Percentiles rank a stretch among this genome's conserved stretches.
phyloP scores from a whole-genome alignment of 2,888 invertebrate species.

The Strigamia maritima region DNA sequence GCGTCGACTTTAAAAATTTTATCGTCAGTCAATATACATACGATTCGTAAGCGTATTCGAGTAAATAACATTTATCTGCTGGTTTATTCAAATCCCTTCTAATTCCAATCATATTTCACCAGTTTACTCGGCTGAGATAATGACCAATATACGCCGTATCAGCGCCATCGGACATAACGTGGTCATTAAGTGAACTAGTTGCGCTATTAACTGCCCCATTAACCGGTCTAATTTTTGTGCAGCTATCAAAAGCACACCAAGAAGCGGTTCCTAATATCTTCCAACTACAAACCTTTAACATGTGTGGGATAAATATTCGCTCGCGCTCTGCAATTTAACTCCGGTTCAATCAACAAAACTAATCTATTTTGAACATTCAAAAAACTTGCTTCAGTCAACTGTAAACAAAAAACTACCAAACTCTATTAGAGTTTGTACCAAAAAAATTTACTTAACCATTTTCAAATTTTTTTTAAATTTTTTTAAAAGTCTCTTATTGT shows the following conservation, averaged over 20 bases:
- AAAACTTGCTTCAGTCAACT: neutral
- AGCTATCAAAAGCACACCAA: constrained; percentile 6
- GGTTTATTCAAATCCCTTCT: neutral
- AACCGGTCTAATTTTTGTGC: constrained; percentile 23
- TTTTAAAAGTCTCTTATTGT: too few species aligned
- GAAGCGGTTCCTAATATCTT: neutral
- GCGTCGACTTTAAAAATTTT: neutral
- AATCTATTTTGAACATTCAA: neutral
- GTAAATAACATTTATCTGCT: neutral
- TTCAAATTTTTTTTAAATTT: too few species aligned
- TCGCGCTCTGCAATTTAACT: neutral
- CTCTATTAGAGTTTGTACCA: too few species aligned
- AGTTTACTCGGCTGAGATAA: constrained; percentile 1
- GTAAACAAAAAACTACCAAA: too few species aligned
- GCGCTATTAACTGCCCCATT: constrained; percentile 15
- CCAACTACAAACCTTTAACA: neutral
- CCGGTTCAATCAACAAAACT: neutral
- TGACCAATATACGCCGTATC: neutral
- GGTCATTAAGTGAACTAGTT: constrained; percentile 12
- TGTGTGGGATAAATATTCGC: neutral
- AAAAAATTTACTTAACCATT: too few species aligned
- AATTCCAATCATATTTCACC: constrained; percentile 3
- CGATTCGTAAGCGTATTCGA: neutral
- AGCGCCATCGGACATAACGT: constrained; percentile 20
- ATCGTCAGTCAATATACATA: neutral